Conservation (phyloP, 2,888 invertebrate species). For the Scaptomyza parva region DNA sequence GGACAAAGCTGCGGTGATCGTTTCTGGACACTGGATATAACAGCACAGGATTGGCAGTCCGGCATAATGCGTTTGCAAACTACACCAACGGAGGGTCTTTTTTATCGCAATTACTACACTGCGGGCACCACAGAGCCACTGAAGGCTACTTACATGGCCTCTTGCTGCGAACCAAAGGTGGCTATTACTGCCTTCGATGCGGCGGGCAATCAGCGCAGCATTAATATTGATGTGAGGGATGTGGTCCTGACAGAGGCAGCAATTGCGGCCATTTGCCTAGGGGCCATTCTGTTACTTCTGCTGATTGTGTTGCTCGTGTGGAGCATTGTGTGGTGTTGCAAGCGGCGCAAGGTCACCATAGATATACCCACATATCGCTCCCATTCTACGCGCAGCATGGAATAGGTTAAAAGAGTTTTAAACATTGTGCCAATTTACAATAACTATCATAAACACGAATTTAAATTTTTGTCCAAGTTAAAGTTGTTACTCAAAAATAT, state of each 20-base stretch:
- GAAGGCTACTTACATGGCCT: constrained; percentile 88
- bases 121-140: constrained; percentile 89
- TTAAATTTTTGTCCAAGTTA: constrained; percentile 26
- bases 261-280: constrained; percentile 90
- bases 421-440: constrained; percentile 33
- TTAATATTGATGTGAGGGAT: constrained; percentile 87
- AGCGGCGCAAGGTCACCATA: constrained; percentile 86
- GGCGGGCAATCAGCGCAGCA: constrained; percentile 88
- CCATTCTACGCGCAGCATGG: constrained; percentile 82
- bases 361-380: constrained; percentile 87
- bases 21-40: constrained; percentile 89
- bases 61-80: constrained; percentile 88
- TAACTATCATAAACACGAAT: constrained; percentile 10
- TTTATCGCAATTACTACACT: constrained; percentile 88
- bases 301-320: constrained; percentile 87
- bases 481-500: neutral
- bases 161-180: constrained; percentile 90
- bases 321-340: constrained; percentile 87
- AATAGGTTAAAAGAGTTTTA: constrained; percentile 52
- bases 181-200: constrained; percentile 89
- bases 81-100: constrained; percentile 87
- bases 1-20: constrained; percentile 87
- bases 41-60: constrained; percentile 88
- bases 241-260: constrained; percentile 84
- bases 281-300: constrained; percentile 87